Evolutionary conservation across 2,113 vertebrate species (phyloP), one percentile per base, ranked within the genome.

Genomic region (Xiphorhynchus elegans): DNA sequence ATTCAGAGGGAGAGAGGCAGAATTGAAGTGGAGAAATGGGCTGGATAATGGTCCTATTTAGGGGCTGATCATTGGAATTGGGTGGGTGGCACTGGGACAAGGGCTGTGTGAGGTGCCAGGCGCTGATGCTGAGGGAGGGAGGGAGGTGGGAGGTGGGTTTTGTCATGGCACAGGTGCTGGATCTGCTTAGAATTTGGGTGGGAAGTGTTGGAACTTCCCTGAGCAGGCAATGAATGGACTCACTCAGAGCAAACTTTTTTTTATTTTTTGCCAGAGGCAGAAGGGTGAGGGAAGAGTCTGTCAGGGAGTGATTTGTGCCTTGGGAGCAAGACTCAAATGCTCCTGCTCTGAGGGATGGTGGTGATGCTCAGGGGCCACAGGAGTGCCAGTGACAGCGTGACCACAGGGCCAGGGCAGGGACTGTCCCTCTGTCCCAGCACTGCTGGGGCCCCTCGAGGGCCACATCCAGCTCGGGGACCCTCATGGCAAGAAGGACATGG

Each of bases 71-170:
- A 9, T 10, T 47, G 1, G 13, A 8, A 19, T 1, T 88, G 89
- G 46, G 46, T 47, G 76, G 37, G 8, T 84, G 76, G 29, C 40
- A 11, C 17, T n/a, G 89, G 83, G 69, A 24, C 6, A 13, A 76
- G 39, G 1, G 63, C 73, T 59, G 8, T 0, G 1, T 1, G 20
- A 13, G 8, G 1, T n/a, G 75, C n/a, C 25, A 28, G 40, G 56
- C 24, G 31, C 72, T 5, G 19, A 3, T 25, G 60, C 35, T 31
- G 76, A 69, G 78, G 25, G 67, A 79, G n/a, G 55, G 10, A 50
- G 3, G 3, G 29, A 60, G 72, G 33, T 46, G 68, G 13, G n/a
- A 28, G 70, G 4, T 39, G 75, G 25, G 4, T 21, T 67, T 29
- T 56, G 20, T 66, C 72, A 1, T 76, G 77, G 29, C 33, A 17